Percentiles rank a stretch among this genome's conserved stretches.
These are phyloP conservation scores for Entomobrya proxima DNA, from an alignment of 2,888 invertebrate genomes.

Conservation along the genomic window DNA sequence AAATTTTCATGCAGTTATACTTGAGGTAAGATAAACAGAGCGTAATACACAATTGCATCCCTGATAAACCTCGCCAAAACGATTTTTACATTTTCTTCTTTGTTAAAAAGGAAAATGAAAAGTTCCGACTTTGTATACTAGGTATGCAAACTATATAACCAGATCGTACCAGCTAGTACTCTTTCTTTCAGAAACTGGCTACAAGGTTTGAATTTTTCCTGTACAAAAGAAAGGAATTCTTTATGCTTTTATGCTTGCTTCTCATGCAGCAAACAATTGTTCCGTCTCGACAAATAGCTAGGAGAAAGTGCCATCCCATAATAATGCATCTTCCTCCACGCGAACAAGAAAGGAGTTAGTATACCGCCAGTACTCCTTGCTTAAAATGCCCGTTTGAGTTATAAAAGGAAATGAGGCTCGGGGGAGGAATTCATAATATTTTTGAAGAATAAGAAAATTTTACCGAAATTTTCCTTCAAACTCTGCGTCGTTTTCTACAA, in stretches of 20 bases:
- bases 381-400: constrained; percentile 63
- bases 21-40: constrained; percentile 14
- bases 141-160: not conserved
- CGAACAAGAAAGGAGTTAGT: constrained; percentile 37
- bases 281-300: not conserved
- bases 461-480: constrained; percentile 49
- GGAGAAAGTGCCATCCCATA: constrained; percentile 26
- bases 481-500: not conserved
- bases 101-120: not conserved
- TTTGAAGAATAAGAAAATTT: constrained; percentile 60
- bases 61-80: not conserved
- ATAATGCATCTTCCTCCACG: not conserved
- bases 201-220: not conserved
- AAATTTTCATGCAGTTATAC: not conserved
- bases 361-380: not conserved
- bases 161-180: no score
- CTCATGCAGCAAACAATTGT: constrained; percentile 29
- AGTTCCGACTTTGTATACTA: not conserved
- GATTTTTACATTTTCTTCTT: constrained; percentile 6
- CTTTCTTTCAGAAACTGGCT: not conserved
- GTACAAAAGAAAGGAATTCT: not conserved
- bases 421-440: constrained; percentile 70
- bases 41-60: constrained; percentile 9
- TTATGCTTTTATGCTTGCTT: not conserved
- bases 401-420: constrained; percentile 68